Percentiles rank a stretch among this genome's conserved stretches.
Conservation (phyloP, 2,888 invertebrate genomes). For the Chrysina gloriosa region DNA sequence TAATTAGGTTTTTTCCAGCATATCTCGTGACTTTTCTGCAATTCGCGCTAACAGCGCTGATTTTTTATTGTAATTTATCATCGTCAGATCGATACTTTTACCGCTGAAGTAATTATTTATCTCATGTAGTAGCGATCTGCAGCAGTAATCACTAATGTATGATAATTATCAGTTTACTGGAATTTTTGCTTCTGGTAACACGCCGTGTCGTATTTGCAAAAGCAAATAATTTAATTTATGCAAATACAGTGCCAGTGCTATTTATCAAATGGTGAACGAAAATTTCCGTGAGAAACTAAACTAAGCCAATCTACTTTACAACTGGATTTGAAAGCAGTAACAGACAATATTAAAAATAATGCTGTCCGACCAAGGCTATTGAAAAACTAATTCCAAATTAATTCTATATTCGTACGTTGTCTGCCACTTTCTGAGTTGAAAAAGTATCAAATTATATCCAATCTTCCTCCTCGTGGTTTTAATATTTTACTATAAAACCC, state of each 20-base stretch:
- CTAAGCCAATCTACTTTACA: no score
- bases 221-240: background rate
- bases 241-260: background rate
- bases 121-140: background rate
- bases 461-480: no score
- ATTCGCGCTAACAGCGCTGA: background rate
- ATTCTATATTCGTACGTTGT: no score
- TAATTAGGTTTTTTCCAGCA: constrained; percentile 6
- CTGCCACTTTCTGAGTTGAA: no score
- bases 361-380: no score
- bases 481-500: no score
- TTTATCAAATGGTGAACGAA: constrained; percentile 4
- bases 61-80: constrained; percentile 1
- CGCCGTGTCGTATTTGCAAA: background rate
- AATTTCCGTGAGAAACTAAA: no score
- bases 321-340: no score
- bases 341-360: no score
- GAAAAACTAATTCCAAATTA: no score
- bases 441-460: no score
- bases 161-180: background rate
- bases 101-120: background rate
- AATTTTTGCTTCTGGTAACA: background rate
- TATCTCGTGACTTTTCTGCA: background rate
- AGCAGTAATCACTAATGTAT: background rate
- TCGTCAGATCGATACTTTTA: background rate